Percentiles rank a stretch among this genome's conserved stretches.
phyloP scores from a whole-genome alignment of 2,888 invertebrate genomes.

The Chloroclysta siterata region DNA sequence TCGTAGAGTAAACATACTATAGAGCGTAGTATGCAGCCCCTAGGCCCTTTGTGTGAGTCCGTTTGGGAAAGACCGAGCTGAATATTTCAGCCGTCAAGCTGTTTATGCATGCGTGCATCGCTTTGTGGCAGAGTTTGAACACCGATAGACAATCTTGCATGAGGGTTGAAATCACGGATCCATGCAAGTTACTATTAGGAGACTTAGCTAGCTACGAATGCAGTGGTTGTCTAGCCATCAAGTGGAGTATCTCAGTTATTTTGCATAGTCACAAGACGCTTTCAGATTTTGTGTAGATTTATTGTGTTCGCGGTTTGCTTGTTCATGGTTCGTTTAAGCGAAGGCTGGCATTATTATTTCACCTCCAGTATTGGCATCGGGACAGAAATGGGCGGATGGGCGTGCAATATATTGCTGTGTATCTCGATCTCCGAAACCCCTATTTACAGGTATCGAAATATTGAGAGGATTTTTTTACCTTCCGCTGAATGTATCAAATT shows the following conservation, averaged over 20 bases:
- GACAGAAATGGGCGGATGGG: constrained; percentile 56
- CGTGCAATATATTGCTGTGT: constrained; percentile 62
- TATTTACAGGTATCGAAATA: constrained; percentile 72
- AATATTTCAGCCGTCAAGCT: constrained; percentile 19
- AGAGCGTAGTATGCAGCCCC: constrained; percentile 7
- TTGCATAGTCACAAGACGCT: not conserved
- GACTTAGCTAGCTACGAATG: constrained; percentile 2
- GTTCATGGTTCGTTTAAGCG: constrained; percentile 4
- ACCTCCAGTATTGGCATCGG: constrained; percentile 28
- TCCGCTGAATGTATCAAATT: constrained; percentile 51
- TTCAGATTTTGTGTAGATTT: not conserved
- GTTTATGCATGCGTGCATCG: constrained; percentile 18
- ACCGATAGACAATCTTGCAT: constrained; percentile 5
- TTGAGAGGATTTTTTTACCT: constrained; percentile 61
- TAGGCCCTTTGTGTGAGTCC: constrained; percentile 11
- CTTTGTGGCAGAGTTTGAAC: constrained; percentile 14
- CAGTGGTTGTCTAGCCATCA: not conserved
- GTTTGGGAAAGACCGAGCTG: constrained; percentile 15
- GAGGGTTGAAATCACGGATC: constrained; percentile 6
- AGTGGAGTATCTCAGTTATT: not conserved
- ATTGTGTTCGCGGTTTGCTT: not conserved
- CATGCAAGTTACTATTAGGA: not conserved
- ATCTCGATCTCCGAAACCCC: constrained; percentile 69
- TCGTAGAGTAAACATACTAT: constrained; percentile 27
- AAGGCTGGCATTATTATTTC: constrained; percentile 14